Evolutionary conservation across 2,888 invertebrate genomes (phyloP).

Genomic region (Peribatodes rhomboidaria): DNA sequence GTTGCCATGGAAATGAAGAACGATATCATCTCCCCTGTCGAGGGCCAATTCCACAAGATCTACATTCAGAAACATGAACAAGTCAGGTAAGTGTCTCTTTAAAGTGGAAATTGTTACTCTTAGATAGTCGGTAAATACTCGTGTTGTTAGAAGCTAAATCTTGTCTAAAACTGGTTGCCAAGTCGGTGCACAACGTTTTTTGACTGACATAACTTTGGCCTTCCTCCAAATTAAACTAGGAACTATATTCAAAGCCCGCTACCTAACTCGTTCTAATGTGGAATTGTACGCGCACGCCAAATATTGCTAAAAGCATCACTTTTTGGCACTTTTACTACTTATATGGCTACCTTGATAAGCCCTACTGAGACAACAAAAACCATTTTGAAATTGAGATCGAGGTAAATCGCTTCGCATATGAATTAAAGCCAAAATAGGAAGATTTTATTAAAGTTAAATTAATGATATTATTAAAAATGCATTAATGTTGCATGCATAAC

Average conservation of each 20-base stretch:
- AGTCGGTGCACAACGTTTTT: conserved; percentile 59
- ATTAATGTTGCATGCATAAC: conserved; percentile 36
- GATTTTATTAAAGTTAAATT: conserved; percentile 44
- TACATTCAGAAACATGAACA: conserved; percentile 97
- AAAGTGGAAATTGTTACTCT: conserved; percentile 36
- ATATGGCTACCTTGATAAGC: conserved; percentile 17
- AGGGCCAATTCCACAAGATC: conserved; percentile 97
- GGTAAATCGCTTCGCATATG: conserved; percentile 39
- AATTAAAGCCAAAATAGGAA: conserved; percentile 43
- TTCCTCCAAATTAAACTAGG: conserved; percentile 66
- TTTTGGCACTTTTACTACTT: conserved; percentile 12
- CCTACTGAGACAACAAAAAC: conserved; percentile 31
- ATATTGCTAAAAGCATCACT: conserved; percentile 7
- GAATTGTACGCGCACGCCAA: conserved; percentile 12
- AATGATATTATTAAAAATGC: conserved; percentile 38
- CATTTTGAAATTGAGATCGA: conserved; percentile 42
- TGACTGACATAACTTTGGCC: conserved; percentile 65
- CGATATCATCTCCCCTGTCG: conserved; percentile 95
- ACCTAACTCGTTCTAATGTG: conserved; percentile 25
- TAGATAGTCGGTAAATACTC: not conserved
- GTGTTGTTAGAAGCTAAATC: conserved; percentile 26
- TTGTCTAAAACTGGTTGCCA: conserved; percentile 49
- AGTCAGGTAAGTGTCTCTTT: conserved; percentile 90
- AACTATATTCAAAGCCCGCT: conserved; percentile 57
- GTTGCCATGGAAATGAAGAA: conserved; percentile 98